These are phyloP conservation scores for Congeria kusceri DNA, from an alignment of 2,888 invertebrate genomes.

Conservation along the genomic window DNA sequence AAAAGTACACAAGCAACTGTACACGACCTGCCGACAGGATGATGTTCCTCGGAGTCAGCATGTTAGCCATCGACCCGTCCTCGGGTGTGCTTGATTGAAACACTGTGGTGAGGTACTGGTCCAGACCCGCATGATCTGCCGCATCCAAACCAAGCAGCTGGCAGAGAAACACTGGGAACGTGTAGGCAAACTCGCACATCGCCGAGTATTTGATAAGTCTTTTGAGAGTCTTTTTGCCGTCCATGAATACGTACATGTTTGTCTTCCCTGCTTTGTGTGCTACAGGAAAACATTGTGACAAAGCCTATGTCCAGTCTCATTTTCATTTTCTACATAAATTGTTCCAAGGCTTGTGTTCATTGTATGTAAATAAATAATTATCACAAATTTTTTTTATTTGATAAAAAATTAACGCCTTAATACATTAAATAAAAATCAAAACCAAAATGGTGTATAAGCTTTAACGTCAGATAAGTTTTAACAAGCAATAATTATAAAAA, in stretches of 20 bases:
- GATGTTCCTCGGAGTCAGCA: constrained; percentile 44
- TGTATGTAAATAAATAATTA: too few species aligned
- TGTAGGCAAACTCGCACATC: constrained; percentile 39
- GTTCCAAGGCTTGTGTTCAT: too few species aligned
- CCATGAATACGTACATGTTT: constrained; percentile 34
- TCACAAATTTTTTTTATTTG: too few species aligned
- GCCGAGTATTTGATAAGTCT: constrained; percentile 26
- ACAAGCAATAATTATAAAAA: too few species aligned
- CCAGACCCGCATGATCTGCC: constrained; percentile 38
- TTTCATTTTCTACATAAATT: too few species aligned
- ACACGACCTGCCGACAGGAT: background rate
- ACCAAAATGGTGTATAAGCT: too few species aligned
- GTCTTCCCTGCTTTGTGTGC: constrained; percentile 32
- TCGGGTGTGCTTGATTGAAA: constrained; percentile 43
- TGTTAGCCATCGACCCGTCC: constrained; percentile 33
- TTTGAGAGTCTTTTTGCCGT: constrained; percentile 34
- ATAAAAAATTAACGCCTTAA: too few species aligned
- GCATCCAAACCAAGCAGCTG: constrained; percentile 39
- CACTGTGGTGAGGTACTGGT: constrained; percentile 44
- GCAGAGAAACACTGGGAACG: constrained; percentile 49
- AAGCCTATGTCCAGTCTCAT: too few species aligned
- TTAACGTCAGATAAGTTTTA: too few species aligned
- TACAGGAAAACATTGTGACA: background rate
- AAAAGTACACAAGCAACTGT: too few species aligned
- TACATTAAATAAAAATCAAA: too few species aligned